phyloP scores from a whole-genome alignment of 2,113 vertebrate species.

The Lepidothrix coronata region DNA sequence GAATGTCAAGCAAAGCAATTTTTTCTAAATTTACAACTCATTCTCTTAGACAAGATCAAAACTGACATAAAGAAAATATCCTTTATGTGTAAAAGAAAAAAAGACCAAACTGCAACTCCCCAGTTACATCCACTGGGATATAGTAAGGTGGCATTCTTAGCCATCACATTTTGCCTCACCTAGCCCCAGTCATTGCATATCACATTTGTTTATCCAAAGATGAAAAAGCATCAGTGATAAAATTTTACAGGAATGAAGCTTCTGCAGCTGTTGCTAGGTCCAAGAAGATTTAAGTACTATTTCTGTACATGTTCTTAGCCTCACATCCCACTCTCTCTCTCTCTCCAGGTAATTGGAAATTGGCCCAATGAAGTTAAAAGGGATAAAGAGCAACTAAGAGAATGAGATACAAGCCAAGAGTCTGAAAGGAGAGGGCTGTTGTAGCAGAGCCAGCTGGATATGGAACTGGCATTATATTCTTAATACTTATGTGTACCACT shows the following conservation, averaged over 20 bases:
- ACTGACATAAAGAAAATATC: conserved; percentile 14
- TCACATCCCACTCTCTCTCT: not conserved
- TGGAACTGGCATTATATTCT: not conserved
- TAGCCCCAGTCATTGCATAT: not conserved
- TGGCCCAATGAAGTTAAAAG: not conserved
- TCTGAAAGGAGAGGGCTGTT: not conserved
- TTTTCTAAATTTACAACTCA: conserved; percentile 46
- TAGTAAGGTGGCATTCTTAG: not conserved
- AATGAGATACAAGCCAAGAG: not conserved
- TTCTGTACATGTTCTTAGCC: not conserved
- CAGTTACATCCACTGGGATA: not conserved
- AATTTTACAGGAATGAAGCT: not conserved
- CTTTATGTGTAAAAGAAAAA: not conserved
- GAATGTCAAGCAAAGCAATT: conserved; percentile 43
- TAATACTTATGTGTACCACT: not conserved
- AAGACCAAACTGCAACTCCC: not conserved
- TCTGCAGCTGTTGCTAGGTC: not conserved
- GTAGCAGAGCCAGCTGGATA: not conserved
- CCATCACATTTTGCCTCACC: not conserved
- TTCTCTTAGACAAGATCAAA: conserved; percentile 9
- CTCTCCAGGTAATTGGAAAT: not conserved
- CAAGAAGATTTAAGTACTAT: not conserved
- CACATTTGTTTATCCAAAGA: not conserved
- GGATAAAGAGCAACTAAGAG: not conserved
- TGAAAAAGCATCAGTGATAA: not conserved